Evolutionary conservation across 2,888 invertebrate genomes (phyloP).

Genomic region (Panopea generosa): DNA sequence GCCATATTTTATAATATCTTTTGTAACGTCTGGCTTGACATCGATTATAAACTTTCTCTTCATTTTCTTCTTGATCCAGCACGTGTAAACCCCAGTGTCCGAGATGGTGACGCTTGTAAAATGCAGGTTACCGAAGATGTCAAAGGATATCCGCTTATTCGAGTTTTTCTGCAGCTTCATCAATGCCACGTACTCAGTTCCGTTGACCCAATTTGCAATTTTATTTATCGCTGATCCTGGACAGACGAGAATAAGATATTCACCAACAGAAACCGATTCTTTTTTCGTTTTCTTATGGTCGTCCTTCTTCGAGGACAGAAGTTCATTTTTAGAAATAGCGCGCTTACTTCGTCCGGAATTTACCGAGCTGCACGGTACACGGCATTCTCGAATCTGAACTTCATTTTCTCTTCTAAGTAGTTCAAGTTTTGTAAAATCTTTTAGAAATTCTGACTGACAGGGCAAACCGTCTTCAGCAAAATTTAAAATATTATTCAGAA

Average conservation of each 20-base stretch:
- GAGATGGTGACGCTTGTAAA: slow-evolving; percentile 7
- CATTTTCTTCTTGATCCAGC: slow-evolving; percentile 49
- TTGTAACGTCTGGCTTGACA: slow-evolving; percentile 18
- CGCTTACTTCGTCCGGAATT: slow-evolving; percentile 19
- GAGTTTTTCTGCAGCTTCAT: slow-evolving; percentile 27
- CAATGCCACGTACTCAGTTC: slow-evolving; percentile 20
- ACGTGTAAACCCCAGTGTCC: slow-evolving; percentile 50
- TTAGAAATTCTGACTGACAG: slow-evolving; percentile 53
- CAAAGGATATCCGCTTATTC: slow-evolving; percentile 40
- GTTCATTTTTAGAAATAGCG: slow-evolving; percentile 2
- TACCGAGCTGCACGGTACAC: slow-evolving; percentile 14
- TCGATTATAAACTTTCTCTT: slow-evolving; percentile 30
- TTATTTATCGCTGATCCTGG: slow-evolving; percentile 34
- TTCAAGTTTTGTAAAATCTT: slow-evolving; percentile 26
- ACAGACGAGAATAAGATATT: slow-evolving; percentile 49
- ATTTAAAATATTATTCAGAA: slow-evolving; percentile 42
- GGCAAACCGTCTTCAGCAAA: slow-evolving; percentile 45
- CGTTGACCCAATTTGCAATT: slow-evolving; percentile 46
- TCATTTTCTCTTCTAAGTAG: slow-evolving; percentile 41
- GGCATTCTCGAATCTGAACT: slow-evolving; percentile 38
- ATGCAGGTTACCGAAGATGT: slow-evolving; percentile 50
- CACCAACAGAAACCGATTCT: slow-evolving; percentile 18
- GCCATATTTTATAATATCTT: slow-evolving; percentile 22
- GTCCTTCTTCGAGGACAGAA: background rate
- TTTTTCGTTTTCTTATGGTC: slow-evolving; percentile 27